Evolutionary conservation across 2,888 invertebrate species (phyloP).

Genomic region (Drosophila lacicola): DNA sequence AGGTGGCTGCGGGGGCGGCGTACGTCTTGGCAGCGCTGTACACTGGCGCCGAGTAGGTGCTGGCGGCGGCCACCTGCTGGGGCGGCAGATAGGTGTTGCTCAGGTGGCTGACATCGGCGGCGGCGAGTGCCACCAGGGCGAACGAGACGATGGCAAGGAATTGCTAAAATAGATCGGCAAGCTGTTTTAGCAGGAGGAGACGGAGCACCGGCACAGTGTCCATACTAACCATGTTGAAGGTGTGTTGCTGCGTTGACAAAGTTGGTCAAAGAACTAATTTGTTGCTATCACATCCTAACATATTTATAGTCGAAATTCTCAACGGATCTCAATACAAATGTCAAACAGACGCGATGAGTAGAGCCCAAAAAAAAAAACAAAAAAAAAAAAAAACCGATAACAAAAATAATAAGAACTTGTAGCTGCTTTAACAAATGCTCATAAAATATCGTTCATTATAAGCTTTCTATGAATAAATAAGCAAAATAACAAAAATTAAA

Average conservation of each 20-base stretch:
- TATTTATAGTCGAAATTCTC: constrained; percentile 65
- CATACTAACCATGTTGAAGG: constrained; percentile 62
- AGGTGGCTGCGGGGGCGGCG: constrained; percentile 16
- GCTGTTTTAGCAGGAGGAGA: neutral
- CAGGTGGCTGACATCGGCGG: constrained; percentile 71
- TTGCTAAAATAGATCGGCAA: constrained; percentile 38
- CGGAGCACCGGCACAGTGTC: too few species aligned
- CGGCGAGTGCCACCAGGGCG: constrained; percentile 63
- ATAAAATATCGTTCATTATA: constrained; percentile 60
- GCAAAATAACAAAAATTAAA: constrained; percentile 13
- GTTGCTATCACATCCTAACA: constrained; percentile 33
- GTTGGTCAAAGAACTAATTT: constrained; percentile 62
- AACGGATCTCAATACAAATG: constrained; percentile 49
- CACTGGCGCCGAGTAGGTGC: constrained; percentile 11
- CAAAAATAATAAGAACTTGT: constrained; percentile 41
- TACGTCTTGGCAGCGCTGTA: constrained; percentile 24
- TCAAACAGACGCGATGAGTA: constrained; percentile 54
- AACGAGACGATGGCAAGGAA: constrained; percentile 60
- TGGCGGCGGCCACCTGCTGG: constrained; percentile 28
- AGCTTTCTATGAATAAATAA: constrained; percentile 52
- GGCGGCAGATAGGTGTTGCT: constrained; percentile 67
- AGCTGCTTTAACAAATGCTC: constrained; percentile 33
- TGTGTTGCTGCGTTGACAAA: constrained; percentile 52
- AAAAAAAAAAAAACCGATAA: constrained; percentile 8
- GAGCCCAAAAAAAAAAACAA: neutral